Evolutionary conservation across 2,113 vertebrate genomes (phyloP).

Genomic region (Notothenia coriiceps): DNA sequence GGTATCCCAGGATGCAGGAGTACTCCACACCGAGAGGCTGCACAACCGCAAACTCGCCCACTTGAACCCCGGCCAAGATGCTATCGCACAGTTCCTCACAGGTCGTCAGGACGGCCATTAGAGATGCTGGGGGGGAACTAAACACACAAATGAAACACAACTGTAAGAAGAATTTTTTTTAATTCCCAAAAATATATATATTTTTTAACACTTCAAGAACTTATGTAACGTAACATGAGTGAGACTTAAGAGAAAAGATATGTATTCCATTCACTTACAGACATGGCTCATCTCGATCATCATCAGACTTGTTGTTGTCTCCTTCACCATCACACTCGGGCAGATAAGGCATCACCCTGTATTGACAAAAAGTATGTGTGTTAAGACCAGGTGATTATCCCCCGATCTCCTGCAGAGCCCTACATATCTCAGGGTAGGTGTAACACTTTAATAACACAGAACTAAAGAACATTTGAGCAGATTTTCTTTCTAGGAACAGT

Average conservation of each 20-base stretch:
- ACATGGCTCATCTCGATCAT: slow-evolving; percentile 91
- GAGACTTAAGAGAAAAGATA: neutral
- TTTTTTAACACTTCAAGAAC: neutral
- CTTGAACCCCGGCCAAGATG: slow-evolving; percentile 88
- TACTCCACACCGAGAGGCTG: slow-evolving; percentile 92
- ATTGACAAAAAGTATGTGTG: neutral
- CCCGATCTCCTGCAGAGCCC: neutral
- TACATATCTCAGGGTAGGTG: neutral
- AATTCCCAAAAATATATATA: too few species aligned
- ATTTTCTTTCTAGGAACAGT: neutral
- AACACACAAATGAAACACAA: neutral
- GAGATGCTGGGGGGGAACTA: slow-evolving; percentile 92
- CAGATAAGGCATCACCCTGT: slow-evolving; percentile 93
- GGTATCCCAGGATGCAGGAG: slow-evolving; percentile 93
- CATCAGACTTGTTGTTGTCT: slow-evolving; percentile 87
- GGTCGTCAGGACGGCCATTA: slow-evolving; percentile 90
- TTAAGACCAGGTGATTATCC: neutral
- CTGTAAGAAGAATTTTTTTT: neutral
- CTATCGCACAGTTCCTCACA: slow-evolving; percentile 92
- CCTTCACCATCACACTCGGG: slow-evolving; percentile 92
- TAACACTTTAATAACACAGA: neutral
- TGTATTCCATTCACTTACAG: slow-evolving; percentile 84
- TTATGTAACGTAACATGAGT: neutral
- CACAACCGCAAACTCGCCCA: slow-evolving; percentile 93
- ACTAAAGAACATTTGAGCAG: too few species aligned